Evolutionary conservation across 2,797 vertebrate genomes (phyloP).

Genomic region (Aphelocoma californica): DNA sequence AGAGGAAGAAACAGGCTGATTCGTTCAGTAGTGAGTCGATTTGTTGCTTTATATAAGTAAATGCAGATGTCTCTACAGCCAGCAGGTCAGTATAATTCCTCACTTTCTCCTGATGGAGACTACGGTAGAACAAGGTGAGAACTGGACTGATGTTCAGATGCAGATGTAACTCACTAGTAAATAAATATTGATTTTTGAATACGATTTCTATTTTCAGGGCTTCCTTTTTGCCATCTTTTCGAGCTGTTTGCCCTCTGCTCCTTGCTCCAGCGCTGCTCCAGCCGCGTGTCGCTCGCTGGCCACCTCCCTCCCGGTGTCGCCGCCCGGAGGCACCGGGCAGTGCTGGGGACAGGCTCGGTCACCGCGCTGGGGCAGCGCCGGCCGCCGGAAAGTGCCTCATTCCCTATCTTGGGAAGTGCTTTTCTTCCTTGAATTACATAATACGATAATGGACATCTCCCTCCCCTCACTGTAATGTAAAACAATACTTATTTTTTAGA

Average conservation of each 20-base stretch:
- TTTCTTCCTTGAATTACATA: background rate
- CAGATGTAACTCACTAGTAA: background rate
- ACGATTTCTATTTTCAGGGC: background rate
- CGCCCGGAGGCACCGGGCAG: background rate
- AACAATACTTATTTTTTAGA: background rate
- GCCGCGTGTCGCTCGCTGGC: background rate
- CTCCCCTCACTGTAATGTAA: background rate
- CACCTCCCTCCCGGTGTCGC: fast-evolving
- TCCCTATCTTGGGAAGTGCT: background rate
- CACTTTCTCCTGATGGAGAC: background rate
- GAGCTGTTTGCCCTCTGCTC: background rate
- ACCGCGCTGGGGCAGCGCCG: background rate
- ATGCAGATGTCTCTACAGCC: background rate
- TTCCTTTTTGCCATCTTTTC: background rate
- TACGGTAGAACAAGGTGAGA: background rate
- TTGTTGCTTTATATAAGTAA: background rate
- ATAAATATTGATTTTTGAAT: background rate
- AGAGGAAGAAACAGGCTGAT: background rate
- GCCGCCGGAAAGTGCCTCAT: background rate
- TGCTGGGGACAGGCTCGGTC: background rate
- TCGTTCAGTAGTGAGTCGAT: background rate
- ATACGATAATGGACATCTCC: background rate
- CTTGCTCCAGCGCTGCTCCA: background rate
- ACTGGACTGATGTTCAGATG: no score
- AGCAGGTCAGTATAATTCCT: background rate